Base-by-base conservation (phyloP, 2,888 invertebrate species). In the Frankliniella fusca region DNA sequence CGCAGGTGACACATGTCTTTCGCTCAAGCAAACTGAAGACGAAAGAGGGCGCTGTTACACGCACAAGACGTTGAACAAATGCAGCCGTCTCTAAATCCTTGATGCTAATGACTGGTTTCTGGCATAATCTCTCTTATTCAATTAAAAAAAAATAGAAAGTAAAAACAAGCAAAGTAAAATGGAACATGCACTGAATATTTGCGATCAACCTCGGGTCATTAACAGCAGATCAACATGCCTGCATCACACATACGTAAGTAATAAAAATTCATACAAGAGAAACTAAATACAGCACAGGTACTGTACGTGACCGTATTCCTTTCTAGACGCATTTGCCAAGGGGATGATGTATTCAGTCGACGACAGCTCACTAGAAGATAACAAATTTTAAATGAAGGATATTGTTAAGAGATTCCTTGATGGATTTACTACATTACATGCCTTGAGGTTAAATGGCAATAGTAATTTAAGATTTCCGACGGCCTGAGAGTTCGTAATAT, bases 321-420 rank as follows among this genome's bases (percentile, higher is more conserved):
- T 61, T 76, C 12, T 27, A 23, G 70, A 23, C 70, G 70, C 70
- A 76, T 27, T 76, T 23, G 70, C 27, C 23, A 27, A 8, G 70
- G 70, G 23, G 23, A 76, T 27, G 70, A 76, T 76, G 38, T 3
- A 38, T 76, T 76, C 70, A 27, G 70, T 76, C 70, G 27, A 76
- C 70, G 70, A 27, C 70, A 76, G 70, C 9, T 76, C 27, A 76
- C 70, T 76, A 76, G 27, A 76, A 76, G 70, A 76, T 20, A 54
- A 54, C 70, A 1, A 76, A 23, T 76, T 27, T 76, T 23, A 11
- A 76, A 76, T 27, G 23, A 27, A 23, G 70, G 27, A 27, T 76
- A 61, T 76, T 76, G 70, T n/a, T 76, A 76, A 76, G 70, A 76
- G 27, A 76, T 27, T 9, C 12, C 15, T 76, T 76, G 70, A 27